These are phyloP conservation scores for Folsomia manolachei DNA, from an alignment of 2,888 invertebrate species.

Conservation along the genomic window DNA sequence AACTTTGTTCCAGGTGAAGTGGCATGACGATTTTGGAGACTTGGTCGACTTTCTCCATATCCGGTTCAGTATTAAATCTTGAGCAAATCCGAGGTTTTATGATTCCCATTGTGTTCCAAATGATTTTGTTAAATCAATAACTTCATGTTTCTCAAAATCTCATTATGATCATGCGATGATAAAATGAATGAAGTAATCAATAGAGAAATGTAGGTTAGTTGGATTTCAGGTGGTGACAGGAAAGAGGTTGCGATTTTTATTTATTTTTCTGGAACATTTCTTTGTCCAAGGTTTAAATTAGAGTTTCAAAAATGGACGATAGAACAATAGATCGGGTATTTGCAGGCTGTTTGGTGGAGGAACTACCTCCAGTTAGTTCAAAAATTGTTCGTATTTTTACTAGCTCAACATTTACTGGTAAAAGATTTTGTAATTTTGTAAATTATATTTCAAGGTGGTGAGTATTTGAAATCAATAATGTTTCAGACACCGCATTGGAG, in stretches of 20 bases:
- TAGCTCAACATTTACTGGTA: conserved; percentile 97
- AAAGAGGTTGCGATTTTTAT: too few species aligned
- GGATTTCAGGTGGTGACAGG: neutral
- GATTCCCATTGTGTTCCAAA: neutral
- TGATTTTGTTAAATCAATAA: neutral
- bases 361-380: conserved; percentile 90
- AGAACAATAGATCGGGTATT: conserved; percentile 86
- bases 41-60: too few species aligned
- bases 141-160: neutral
- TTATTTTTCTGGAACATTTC: neutral
- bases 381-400: conserved; percentile 98
- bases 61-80: too few species aligned
- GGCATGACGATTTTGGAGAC: too few species aligned
- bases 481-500: conserved; percentile 90
- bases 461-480: neutral
- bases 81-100: too few species aligned
- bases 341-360: conserved; percentile 79
- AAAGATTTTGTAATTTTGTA: too few species aligned
- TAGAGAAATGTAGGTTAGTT: neutral
- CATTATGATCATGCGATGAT: neutral
- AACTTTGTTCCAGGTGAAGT: too few species aligned
- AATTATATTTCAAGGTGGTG: conserved; percentile 1
- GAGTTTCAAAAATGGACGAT: conserved; percentile 76
- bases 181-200: neutral
- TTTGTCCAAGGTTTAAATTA: neutral